phyloP scores from a whole-genome alignment of 2,888 invertebrate genomes.

The Meandrusa payeni region DNA sequence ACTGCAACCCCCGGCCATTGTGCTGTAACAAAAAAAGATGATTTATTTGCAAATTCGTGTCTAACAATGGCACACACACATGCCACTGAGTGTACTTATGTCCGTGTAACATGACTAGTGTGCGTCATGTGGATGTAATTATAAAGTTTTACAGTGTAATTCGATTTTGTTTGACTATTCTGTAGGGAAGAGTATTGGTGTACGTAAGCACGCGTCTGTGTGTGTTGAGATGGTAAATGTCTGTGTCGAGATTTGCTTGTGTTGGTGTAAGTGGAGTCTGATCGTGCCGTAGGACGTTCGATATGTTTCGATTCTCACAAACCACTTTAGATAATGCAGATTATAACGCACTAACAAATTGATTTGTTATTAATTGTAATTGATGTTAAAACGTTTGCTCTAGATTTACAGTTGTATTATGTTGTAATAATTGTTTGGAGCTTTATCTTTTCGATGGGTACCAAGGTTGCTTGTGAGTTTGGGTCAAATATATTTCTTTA shows the following conservation, averaged over 20 bases:
- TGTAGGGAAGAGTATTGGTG: too few species aligned
- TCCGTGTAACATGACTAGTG: constrained; percentile 26
- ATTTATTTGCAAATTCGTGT: constrained; percentile 59
- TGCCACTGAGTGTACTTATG: constrained; percentile 48
- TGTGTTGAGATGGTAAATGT: background rate
- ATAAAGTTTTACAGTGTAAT: background rate
- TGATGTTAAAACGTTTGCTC: constrained; percentile 8
- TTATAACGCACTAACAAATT: constrained; percentile 4
- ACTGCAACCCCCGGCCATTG: constrained; percentile 42
- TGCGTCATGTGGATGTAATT: background rate
- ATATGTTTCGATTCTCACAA: constrained; percentile 6
- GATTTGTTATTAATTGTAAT: constrained; percentile 4
- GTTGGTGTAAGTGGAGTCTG: constrained; percentile 11
- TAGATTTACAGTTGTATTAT: constrained; percentile 5
- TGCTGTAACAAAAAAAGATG: constrained; percentile 66
- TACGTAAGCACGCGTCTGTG: background rate
- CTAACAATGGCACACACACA: constrained; percentile 48
- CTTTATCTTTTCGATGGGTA: constrained; percentile 3
- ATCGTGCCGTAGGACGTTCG: background rate
- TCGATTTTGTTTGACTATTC: too few species aligned
- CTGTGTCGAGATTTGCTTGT: too few species aligned
- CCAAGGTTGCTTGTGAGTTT: too few species aligned
- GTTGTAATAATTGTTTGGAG: background rate
- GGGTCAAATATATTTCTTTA: too few species aligned
- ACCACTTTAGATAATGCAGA: constrained; percentile 13